Conservation (phyloP, 2,797 vertebrate genomes). For the Coluber constrictor region DNA sequence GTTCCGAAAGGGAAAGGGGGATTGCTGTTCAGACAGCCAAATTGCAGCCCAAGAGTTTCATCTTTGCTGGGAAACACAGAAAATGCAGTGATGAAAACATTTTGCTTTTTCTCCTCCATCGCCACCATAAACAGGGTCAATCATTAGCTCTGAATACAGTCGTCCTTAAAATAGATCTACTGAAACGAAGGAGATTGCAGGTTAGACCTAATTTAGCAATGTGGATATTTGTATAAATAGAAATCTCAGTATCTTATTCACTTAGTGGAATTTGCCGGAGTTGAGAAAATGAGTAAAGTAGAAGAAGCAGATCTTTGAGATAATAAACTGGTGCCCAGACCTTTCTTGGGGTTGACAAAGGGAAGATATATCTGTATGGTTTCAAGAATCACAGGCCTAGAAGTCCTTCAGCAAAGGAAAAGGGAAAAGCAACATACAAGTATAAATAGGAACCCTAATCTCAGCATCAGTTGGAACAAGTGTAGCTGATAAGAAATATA, state of each 20-base stretch:
- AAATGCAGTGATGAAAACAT: not conserved
- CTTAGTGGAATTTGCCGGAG: not conserved
- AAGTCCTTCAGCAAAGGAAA: not conserved
- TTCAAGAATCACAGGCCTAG: not conserved
- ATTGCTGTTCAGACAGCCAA: not conserved
- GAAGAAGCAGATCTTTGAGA: not conserved
- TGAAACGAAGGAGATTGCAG: not conserved
- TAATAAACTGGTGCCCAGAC: not conserved
- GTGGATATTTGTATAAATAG: not conserved
- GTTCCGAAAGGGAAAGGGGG: not conserved
- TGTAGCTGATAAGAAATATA: not conserved
- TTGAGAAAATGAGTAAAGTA: not conserved
- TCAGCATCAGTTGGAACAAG: not conserved
- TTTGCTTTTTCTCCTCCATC: not conserved
- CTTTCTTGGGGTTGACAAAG: not conserved
- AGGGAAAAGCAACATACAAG: not conserved
- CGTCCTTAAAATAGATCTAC: not conserved
- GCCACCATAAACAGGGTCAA: not conserved
- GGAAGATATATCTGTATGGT: not conserved
- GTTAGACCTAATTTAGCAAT: not conserved
- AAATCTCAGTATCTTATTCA: not conserved
- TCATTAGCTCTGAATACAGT: not conserved
- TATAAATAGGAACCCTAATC: not conserved
- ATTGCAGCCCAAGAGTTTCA: not conserved
- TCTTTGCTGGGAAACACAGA: not conserved